Conservation (phyloP, 2,797 vertebrate species). For the Dendrocincla tyrannina region DNA sequence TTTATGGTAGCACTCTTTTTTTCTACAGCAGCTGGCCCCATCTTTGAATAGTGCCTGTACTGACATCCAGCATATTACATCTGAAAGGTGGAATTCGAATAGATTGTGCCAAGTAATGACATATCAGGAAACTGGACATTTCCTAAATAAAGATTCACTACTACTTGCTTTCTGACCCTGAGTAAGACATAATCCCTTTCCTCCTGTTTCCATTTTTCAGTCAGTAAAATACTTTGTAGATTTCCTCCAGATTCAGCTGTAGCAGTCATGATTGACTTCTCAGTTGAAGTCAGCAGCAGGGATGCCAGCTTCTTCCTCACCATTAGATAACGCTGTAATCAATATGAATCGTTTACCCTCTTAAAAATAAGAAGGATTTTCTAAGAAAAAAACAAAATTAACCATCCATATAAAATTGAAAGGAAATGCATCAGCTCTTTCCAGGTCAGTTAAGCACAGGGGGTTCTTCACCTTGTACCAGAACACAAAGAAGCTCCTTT, state of each 20-base stretch:
- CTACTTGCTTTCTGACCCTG: neutral
- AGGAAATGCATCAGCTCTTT: constrained; percentile 52
- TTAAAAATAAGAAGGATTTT: neutral
- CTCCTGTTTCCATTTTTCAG: neutral
- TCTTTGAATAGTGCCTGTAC: neutral
- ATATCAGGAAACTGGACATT: neutral
- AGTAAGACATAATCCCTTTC: neutral
- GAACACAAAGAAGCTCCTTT: constrained; percentile 11
- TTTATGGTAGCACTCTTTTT: neutral
- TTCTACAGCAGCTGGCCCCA: neutral
- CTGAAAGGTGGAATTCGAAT: neutral
- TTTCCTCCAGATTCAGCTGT: neutral
- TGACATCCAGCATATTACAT: neutral
- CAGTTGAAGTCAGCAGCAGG: neutral
- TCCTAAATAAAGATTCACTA: neutral
- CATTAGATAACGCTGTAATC: neutral
- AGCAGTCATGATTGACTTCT: neutral
- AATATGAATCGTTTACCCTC: neutral
- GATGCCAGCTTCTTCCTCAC: neutral
- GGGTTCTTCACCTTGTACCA: constrained; percentile 8
- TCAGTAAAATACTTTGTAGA: neutral
- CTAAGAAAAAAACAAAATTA: neutral
- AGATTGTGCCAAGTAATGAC: neutral
- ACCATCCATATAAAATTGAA: constrained; percentile 33
- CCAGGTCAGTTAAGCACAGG: constrained; percentile 45